Evolutionary conservation across 2,888 invertebrate genomes (phyloP).

Genomic region (Drosophila mayaguana): DNA sequence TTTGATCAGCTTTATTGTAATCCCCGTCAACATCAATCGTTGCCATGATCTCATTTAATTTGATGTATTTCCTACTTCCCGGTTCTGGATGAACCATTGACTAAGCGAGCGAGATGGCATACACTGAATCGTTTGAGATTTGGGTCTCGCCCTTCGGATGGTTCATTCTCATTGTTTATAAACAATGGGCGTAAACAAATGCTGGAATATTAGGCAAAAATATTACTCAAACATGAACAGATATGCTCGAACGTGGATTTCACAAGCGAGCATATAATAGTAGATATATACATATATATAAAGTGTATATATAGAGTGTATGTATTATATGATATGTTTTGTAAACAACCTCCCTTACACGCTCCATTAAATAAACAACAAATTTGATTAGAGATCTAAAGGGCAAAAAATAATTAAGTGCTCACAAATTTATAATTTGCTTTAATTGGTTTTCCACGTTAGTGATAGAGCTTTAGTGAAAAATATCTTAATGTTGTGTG

Average conservation of each 20-base stretch:
- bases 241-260: conserved; percentile 11
- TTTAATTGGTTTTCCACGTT: neutral
- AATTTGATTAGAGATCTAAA: neutral
- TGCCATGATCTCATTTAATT: neutral
- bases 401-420: neutral
- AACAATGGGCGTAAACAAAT: conserved; percentile 40
- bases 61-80: conserved; percentile 3
- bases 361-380: conserved; percentile 10
- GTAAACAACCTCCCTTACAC: conserved; percentile 32
- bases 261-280: neutral
- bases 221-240: conserved; percentile 17
- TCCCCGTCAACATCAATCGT: neutral
- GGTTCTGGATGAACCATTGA: conserved; percentile 1
- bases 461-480: neutral
- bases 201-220: conserved; percentile 29
- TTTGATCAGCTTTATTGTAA: neutral
- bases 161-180: conserved; percentile 39
- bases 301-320: neutral
- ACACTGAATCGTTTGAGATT: conserved; percentile 25
- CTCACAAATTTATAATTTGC: neutral
- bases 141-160: conserved; percentile 43
- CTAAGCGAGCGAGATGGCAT: neutral
- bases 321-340: conserved; percentile 32
- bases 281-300: neutral
- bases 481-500: neutral